phyloP scores from a whole-genome alignment of 2,113 vertebrate genomes.

The Corythornis cristatus region DNA sequence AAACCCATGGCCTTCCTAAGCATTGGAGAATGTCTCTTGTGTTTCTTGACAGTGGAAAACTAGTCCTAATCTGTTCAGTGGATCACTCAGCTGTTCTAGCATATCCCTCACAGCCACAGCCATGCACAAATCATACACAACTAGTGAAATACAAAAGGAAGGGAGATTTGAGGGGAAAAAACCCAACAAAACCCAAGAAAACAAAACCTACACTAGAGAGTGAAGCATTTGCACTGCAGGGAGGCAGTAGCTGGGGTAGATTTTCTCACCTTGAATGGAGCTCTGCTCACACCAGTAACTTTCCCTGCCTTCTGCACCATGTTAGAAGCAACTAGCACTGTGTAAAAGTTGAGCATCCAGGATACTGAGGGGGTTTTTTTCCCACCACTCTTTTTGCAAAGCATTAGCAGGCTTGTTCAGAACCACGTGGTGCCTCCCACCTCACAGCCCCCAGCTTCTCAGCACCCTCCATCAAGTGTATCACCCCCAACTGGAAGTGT shows the following conservation, averaged over 20 bases:
- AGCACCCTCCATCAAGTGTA: rapidly evolving
- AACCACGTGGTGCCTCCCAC: not conserved
- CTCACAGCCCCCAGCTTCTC: not conserved
- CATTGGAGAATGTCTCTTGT: not conserved
- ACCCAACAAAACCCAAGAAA: no score
- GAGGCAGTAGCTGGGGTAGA: not conserved
- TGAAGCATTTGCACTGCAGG: not conserved
- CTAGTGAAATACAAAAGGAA: not conserved
- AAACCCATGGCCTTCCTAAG: conserved; percentile 16
- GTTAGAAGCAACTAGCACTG: not conserved
- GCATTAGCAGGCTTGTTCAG: not conserved
- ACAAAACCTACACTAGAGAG: not conserved
- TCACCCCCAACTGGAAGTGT: not conserved
- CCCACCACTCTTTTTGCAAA: not conserved
- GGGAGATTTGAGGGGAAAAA: not conserved
- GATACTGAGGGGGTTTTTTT: not conserved
- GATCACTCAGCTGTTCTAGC: conserved; percentile 55
- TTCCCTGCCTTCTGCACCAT: conserved; percentile 8
- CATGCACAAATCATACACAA: not conserved
- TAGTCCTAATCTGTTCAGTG: not conserved
- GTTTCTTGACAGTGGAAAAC: conserved; percentile 1
- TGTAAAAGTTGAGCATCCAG: not conserved
- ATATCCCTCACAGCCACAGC: conserved; percentile 34
- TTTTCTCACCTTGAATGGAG: not conserved
- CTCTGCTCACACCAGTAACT: conserved; percentile 3